These are phyloP conservation scores for Hippasteria phrygiana DNA, from an alignment of 53 echinoderm and acorn worm genomes.

Conservation along the genomic window DNA sequence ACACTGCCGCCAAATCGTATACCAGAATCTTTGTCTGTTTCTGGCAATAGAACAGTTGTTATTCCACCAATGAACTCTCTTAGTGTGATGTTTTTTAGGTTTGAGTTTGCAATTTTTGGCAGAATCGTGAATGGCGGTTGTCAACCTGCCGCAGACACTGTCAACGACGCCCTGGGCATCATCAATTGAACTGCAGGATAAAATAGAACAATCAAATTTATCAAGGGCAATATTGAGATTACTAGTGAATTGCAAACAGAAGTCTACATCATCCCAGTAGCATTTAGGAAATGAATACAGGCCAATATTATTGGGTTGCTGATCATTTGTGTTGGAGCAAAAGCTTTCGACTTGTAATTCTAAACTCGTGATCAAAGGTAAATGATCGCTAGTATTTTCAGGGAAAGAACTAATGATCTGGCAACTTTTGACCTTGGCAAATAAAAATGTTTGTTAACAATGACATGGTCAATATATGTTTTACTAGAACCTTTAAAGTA, in stretches of 20 bases:
- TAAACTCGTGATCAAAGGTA: not conserved
- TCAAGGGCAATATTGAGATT: not conserved
- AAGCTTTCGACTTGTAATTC: not conserved
- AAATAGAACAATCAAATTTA: slow-evolving; percentile 6
- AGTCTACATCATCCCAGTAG: slow-evolving; percentile 29
- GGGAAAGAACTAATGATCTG: slow-evolving; percentile 3
- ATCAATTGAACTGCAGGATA: slow-evolving; percentile 1
- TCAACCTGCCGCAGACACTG: slow-evolving; percentile 1
- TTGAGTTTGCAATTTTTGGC: slow-evolving; percentile 1
- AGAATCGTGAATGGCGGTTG: not conserved
- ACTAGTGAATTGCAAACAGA: not conserved
- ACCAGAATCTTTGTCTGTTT: slow-evolving; percentile 29
- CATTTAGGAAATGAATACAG: slow-evolving; percentile 8
- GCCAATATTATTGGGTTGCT: not conserved
- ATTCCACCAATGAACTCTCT: slow-evolving; percentile 14
- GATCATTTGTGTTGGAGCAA: not conserved
- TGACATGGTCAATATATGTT: slow-evolving; percentile 41
- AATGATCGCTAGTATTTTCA: slow-evolving; percentile 45
- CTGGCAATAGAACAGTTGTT: slow-evolving; percentile 14
- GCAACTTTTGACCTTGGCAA: slow-evolving; percentile 21
- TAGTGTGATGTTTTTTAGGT: not conserved
- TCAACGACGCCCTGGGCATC: slow-evolving; percentile 7
- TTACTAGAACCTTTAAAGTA: slow-evolving; percentile 23
- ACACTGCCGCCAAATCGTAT: too few relatives aligned
- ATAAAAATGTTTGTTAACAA: slow-evolving; percentile 40